Evolutionary conservation across 2,113 vertebrate genomes (phyloP), one percentile per base, ranked within the genome.

Genomic region (Echinops telfairi): DNA sequence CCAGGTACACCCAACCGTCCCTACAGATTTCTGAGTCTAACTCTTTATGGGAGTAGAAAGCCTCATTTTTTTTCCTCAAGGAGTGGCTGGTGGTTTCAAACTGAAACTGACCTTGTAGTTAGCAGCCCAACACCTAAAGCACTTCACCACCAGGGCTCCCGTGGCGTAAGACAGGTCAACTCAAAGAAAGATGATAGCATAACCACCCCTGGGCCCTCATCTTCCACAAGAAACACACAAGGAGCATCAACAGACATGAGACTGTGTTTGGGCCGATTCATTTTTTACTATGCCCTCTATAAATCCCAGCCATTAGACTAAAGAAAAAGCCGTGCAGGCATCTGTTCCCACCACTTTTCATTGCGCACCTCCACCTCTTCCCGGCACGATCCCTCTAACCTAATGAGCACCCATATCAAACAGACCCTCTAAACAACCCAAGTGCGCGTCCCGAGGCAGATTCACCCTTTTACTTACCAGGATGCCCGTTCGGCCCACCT

Each of bases 201-300:
- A 85, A 71, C 60, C 68, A 80, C 47, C 36, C 92, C 38, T 66
- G 89, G n/a, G 36, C 81, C 86, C 58, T 89, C 62, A 86, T n/a
- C 20, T 17, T 75, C 62, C 83, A 38, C 79, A 73, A 14, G 70
- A 95, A 90, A 85, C 43, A 75, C 47, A 76, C 68, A 89, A 9
- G n/a, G 23, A 81, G 91, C 20, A 80, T 0, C 73, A 57, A 47
- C 33, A 83, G 84, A 95, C 89, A 92, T 36, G 19, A 83, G 64
- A 73, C 60, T 4, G 40, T 73, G 27, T 16, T 71, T 2, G 62
- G 91, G 71, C 16, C 62, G 64, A 71, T 4, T 33, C 86, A 31
- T 14, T 83, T 83, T 89, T 90, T 68, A 93, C 47, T 70, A 93
- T 89, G 70, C 85, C 23, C 36, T 88, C 82, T 73, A 31, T 83